phyloP scores from a whole-genome alignment of 2,113 vertebrate species.

The Saguinus imperator region DNA sequence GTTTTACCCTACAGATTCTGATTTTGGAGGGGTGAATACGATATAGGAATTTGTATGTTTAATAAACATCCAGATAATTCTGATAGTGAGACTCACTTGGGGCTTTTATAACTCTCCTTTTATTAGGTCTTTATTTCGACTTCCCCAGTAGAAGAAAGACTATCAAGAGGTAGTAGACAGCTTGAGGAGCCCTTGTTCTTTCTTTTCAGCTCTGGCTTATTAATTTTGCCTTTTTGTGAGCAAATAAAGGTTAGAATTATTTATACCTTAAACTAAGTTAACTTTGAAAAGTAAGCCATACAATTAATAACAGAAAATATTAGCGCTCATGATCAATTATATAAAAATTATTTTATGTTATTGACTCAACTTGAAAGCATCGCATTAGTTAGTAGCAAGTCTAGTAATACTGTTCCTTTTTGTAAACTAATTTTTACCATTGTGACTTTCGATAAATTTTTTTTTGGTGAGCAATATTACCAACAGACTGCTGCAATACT shows the following conservation, averaged over 20 bases:
- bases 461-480: background rate
- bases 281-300: constrained; percentile 6
- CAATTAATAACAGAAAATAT: background rate
- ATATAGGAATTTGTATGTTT: background rate
- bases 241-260: background rate
- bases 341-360: background rate
- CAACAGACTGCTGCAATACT: background rate
- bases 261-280: background rate
- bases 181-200: background rate
- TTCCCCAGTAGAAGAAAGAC: background rate
- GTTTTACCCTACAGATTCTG: background rate
- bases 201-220: background rate
- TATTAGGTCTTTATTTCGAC: background rate
- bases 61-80: background rate
- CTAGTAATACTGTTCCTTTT: background rate
- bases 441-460: background rate
- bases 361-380: background rate
- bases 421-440: background rate
- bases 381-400: background rate
- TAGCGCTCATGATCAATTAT: background rate
- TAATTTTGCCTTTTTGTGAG: background rate
- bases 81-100: background rate
- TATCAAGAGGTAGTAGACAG: background rate
- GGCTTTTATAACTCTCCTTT: background rate
- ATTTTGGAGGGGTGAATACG: background rate